Base-by-base conservation (phyloP, 2,797 vertebrate genomes). In the Lithobates pipiens region DNA sequence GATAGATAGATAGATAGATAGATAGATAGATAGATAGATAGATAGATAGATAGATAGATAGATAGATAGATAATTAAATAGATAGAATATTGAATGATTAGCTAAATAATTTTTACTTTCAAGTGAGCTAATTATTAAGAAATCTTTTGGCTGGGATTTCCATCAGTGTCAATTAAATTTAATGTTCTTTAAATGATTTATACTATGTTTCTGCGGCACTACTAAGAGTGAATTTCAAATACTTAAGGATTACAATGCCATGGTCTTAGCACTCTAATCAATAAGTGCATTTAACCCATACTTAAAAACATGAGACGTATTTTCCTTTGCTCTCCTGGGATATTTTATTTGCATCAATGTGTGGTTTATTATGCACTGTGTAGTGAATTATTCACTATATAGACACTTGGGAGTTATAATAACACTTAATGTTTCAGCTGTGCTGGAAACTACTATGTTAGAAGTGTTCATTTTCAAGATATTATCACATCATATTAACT, bases 341-440 rank as follows among this genome's bases (percentile, higher is more conserved):
- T 25, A 6, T 85, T 85, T 67, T 46, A 80, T 85, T 81, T 77
- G 73, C 34, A 61, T 42, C 70, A 54, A 61, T 65, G 67, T 65
- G 36, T 29, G 65, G 39, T 76, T 73, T 81, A 76, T 57, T 86
- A 70, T 82, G 2, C 18, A 82, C 10, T 5, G 50, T 54, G 50
- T 54, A 18, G 77, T 86, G 29, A 86, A 86, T 86, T 77, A 86
- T 86, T 86, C 16, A 82, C 67, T 39, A 39, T 72, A 69, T 44
- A 82, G 27, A 84, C 34, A 83, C 72, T 61, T 54, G 18, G 50
- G 42, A 29, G 61, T 10, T 65, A 16, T 11, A 42, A 67, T 54
- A 39, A 29, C 68, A 54, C 50, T n/a, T 27, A 61, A 21, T 61
- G 57, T n/a, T 61, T 61, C 57, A 65, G 3, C n/a, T 5, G 46